Conservation (phyloP, 2,113 vertebrate genomes). For the Struthio camelus region DNA sequence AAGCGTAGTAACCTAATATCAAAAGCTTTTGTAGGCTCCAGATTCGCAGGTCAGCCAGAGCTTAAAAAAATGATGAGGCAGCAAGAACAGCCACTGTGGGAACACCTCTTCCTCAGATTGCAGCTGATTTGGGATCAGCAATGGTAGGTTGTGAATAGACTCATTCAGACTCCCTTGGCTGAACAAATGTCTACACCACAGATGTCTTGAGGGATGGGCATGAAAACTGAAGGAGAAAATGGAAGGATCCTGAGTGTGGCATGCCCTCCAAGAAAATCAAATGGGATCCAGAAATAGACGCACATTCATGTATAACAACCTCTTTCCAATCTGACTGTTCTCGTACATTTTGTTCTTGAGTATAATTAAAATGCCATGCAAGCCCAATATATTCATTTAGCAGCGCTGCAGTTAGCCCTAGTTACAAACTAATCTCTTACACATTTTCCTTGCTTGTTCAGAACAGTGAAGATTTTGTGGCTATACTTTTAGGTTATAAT, state of each 20-base stretch:
- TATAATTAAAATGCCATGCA: background rate
- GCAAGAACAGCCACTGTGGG: background rate
- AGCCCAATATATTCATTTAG: background rate
- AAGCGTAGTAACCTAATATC: background rate
- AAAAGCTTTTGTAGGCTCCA: background rate
- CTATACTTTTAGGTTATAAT: background rate
- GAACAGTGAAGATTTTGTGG: background rate
- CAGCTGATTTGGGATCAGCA: background rate
- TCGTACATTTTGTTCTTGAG: background rate
- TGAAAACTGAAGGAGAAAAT: slow-evolving; percentile 9
- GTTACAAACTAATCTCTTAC: background rate
- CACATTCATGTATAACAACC: background rate
- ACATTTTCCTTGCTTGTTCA: background rate
- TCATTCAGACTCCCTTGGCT: background rate
- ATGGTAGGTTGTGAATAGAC: background rate
- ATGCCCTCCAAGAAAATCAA: background rate
- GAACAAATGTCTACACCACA: background rate
- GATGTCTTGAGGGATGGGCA: background rate
- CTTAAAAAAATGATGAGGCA: background rate
- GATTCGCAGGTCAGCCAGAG: background rate
- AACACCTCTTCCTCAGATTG: background rate
- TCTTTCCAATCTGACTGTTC: background rate
- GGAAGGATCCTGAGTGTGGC: background rate
- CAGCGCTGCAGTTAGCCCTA: background rate
- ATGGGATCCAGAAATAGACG: background rate